Percentiles rank a stretch among this genome's conserved stretches.
Conservation (phyloP, 2,888 invertebrate genomes). For the Drosophila neutralis region DNA sequence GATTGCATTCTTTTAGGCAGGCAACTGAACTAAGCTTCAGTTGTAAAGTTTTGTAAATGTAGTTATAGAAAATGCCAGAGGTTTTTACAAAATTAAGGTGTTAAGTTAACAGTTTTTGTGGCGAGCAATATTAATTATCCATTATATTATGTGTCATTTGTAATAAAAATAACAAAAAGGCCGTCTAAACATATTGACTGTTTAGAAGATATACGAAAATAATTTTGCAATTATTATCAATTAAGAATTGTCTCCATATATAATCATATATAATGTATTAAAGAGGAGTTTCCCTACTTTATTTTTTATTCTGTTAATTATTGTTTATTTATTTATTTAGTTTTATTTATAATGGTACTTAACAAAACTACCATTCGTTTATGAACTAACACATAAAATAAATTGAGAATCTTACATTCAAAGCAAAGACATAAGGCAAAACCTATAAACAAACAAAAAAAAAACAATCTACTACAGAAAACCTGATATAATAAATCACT, state of each 20-base stretch:
- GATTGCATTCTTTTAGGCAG: neutral
- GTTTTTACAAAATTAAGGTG: neutral
- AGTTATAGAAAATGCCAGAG: neutral
- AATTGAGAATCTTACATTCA: slow-evolving; percentile 28
- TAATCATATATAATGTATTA: neutral
- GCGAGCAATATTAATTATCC: neutral
- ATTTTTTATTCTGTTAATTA: neutral
- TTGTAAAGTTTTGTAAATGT: neutral
- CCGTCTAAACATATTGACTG: too few species aligned
- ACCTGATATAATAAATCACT: slow-evolving; percentile 16
- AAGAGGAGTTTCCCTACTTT: neutral
- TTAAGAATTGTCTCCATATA: neutral
- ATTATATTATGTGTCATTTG: neutral
- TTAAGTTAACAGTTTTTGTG: neutral
- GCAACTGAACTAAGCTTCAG: neutral
- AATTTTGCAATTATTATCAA: neutral
- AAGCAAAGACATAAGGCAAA: slow-evolving; percentile 56
- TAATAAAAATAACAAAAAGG: neutral
- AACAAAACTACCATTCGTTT: neutral
- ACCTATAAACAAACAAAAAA: slow-evolving; percentile 56
- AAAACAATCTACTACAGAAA: slow-evolving; percentile 63
- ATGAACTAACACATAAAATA: neutral
- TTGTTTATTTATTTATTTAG: neutral
- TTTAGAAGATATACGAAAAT: neutral
- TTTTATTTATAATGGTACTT: neutral